Conservation (phyloP, 2,797 vertebrate genomes). For the Argentina silus region DNA sequence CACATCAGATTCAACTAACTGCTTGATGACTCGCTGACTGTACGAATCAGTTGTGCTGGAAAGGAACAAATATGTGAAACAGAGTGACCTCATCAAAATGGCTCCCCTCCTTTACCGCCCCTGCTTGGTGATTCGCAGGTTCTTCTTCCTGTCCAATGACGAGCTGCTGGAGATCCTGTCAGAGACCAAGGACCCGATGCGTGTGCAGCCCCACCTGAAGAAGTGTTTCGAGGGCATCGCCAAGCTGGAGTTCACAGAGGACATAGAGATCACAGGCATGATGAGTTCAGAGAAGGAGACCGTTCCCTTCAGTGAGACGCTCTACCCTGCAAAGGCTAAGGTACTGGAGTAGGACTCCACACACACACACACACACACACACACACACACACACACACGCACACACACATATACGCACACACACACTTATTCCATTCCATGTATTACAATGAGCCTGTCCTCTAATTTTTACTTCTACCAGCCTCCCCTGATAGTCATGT, state of each 20-base stretch:
- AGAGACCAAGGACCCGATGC: slow-evolving; percentile 92
- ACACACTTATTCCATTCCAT: neutral
- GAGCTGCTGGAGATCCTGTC: slow-evolving; percentile 93
- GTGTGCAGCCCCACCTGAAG: slow-evolving; percentile 92
- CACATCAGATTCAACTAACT: too few relatives aligned
- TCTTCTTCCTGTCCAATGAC: slow-evolving; percentile 95
- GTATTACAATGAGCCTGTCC: too few relatives aligned
- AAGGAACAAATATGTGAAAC: too few relatives aligned
- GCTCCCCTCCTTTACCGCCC: too few relatives aligned
- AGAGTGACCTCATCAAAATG: too few relatives aligned
- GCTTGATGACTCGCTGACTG: too few relatives aligned
- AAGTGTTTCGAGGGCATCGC: slow-evolving; percentile 96
- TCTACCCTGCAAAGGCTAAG: slow-evolving; percentile 86
- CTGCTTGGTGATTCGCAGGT: slow-evolving; percentile 71
- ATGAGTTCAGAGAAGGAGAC: slow-evolving; percentile 92
- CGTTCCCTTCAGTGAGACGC: slow-evolving; percentile 81
- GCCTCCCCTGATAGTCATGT: too few relatives aligned
- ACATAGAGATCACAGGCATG: slow-evolving; percentile 86
- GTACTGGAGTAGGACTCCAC: slow-evolving; percentile 55
- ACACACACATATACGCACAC: neutral
- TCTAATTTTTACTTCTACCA: too few relatives aligned
- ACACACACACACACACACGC: neutral
- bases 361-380: neutral
- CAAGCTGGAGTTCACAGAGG: slow-evolving; percentile 85
- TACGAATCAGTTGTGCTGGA: too few relatives aligned